Evolutionary conservation across 2,888 invertebrate species (phyloP).

Genomic region (Ennomos fuscantarius): DNA sequence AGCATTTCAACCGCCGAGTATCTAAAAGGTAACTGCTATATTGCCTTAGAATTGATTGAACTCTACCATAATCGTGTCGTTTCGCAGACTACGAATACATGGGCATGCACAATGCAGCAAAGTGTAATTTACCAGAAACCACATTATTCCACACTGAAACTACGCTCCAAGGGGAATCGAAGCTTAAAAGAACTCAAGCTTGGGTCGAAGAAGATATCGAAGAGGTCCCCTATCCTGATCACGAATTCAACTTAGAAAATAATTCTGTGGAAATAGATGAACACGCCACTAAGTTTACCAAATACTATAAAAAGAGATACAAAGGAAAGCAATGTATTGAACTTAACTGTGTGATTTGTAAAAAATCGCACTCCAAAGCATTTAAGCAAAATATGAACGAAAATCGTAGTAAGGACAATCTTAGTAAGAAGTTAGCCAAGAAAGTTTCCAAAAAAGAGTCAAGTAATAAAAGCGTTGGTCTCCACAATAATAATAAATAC

Average conservation of each 20-base stretch:
- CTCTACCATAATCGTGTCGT: not conserved
- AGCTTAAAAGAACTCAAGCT: conserved; percentile 56
- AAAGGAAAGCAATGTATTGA: conserved; percentile 42
- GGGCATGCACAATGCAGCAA: conserved; percentile 33
- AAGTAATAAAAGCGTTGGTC: conserved; percentile 42
- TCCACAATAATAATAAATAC: conserved; percentile 44
- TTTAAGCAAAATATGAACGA: conserved; percentile 35
- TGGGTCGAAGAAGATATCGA: conserved; percentile 60
- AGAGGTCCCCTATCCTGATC: conserved; percentile 42
- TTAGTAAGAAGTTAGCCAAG: conserved; percentile 47
- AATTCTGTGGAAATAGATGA: conserved; percentile 52
- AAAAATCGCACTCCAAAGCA: conserved; percentile 38
- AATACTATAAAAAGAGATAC: conserved; percentile 43
- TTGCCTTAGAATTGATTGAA: not conserved
- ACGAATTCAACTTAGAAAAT: conserved; percentile 40
- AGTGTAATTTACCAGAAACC: conserved; percentile 17
- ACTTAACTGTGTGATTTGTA: conserved; percentile 30
- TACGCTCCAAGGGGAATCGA: conserved; percentile 37
- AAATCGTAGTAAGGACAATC: conserved; percentile 42
- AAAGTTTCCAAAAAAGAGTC: conserved; percentile 47
- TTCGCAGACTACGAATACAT: conserved; percentile 46
- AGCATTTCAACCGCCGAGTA: conserved; percentile 48
- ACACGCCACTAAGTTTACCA: conserved; percentile 38
- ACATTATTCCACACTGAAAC: conserved; percentile 13
- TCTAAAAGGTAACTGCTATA: conserved; percentile 42